These are phyloP conservation scores for Atta cephalotes DNA, from an alignment of 1,140 invertebrate genomes.

Conservation along the genomic window DNA sequence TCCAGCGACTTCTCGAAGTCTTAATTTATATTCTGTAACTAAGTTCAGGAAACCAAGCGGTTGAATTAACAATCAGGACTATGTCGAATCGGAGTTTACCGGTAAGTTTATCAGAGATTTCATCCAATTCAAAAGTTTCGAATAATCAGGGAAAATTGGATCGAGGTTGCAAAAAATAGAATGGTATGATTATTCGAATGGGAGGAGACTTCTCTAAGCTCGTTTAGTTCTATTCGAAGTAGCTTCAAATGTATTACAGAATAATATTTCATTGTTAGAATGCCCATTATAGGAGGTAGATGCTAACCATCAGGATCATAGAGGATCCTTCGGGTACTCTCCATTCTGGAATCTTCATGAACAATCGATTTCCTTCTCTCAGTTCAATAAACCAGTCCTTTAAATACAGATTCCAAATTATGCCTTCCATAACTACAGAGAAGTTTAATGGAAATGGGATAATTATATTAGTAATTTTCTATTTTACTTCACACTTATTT, in stretches of 20 bases:
- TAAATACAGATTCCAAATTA: not conserved
- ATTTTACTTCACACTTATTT: not conserved
- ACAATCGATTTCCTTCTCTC: constrained; percentile 34
- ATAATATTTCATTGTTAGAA: constrained; percentile 47
- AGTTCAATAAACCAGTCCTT: constrained; percentile 34
- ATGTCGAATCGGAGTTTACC: constrained; percentile 36
- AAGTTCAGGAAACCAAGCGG: constrained; percentile 35
- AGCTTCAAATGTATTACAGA: not conserved
- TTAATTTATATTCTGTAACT: constrained; percentile 58
- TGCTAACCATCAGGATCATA: constrained; percentile 34
- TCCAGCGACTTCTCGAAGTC: constrained; percentile 25
- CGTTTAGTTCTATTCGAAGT: not conserved
- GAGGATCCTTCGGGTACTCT: constrained; percentile 43
- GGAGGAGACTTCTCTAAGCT: too few species aligned
- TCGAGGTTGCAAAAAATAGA: not conserved
- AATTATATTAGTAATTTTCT: not conserved
- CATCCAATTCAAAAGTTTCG: constrained; percentile 39
- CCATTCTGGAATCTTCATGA: constrained; percentile 32
- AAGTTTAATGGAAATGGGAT: not conserved
- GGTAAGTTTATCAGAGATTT: constrained; percentile 44
- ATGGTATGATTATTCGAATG: not conserved
- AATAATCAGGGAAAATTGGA: constrained; percentile 19
- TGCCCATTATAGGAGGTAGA: constrained; percentile 13
- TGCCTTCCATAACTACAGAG: not conserved
- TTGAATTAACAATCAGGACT: constrained; percentile 52